These are phyloP conservation scores for Hyla sarda DNA, from an alignment of 2,113 vertebrate genomes.

Conservation along the genomic window DNA sequence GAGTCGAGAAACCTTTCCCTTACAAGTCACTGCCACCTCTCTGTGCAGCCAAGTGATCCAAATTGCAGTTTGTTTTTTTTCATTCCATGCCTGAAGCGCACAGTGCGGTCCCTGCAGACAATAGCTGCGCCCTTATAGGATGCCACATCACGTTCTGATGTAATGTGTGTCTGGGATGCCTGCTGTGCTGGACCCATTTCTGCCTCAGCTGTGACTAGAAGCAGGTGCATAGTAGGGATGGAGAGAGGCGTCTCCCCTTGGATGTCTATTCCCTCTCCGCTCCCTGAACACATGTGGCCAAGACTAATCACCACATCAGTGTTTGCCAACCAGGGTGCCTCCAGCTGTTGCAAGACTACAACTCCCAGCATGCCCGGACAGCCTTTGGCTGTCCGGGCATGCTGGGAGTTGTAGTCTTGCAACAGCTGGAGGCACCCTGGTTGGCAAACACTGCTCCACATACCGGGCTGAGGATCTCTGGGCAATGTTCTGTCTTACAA, in stretches of 20 bases:
- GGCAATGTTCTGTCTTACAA: neutral
- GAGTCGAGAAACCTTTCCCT: neutral
- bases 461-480: neutral
- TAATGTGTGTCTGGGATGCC: neutral
- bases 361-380: too few relatives aligned
- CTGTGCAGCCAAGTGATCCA: neutral
- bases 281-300: neutral
- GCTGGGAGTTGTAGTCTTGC: too few relatives aligned
- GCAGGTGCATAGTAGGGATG: conserved; percentile 11
- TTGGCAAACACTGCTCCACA: too few relatives aligned
- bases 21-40: neutral
- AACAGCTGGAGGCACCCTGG: too few relatives aligned
- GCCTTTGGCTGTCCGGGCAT: too few relatives aligned
- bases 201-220: conserved; percentile 18
- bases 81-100: neutral
- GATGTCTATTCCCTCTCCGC: neutral
- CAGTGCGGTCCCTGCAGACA: neutral
- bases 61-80: neutral
- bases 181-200: neutral
- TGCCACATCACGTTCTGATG: neutral
- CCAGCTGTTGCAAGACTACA: too few relatives aligned
- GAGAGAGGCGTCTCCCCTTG: neutral
- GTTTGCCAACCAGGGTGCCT: too few relatives aligned
- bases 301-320: too few relatives aligned
- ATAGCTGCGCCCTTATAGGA: neutral